Conservation (phyloP, 2,888 invertebrate species). For the Coleophora deauratella region DNA sequence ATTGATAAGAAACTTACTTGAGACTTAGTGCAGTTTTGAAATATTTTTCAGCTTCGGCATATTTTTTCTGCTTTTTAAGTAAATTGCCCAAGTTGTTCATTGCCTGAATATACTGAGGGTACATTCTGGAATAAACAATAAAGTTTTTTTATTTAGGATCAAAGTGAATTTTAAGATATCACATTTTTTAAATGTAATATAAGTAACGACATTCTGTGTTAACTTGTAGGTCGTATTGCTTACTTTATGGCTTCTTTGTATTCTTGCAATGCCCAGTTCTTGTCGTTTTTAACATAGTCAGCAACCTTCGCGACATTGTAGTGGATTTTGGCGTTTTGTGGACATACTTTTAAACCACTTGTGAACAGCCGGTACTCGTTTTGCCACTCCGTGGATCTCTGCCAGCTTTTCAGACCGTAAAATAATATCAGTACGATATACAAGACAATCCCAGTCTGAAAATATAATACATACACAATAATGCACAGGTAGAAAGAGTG, state of each 20-base stretch:
- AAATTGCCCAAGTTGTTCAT: constrained; percentile 96
- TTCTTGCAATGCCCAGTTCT: constrained; percentile 80
- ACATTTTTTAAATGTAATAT: not conserved
- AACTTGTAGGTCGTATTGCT: not conserved
- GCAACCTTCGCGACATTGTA: constrained; percentile 95
- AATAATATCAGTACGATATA: constrained; percentile 30
- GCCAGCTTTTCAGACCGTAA: constrained; percentile 60
- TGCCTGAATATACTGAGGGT: constrained; percentile 90
- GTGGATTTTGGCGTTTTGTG: constrained; percentile 93
- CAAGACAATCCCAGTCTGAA: constrained; percentile 27
- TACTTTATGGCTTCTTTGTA: constrained; percentile 86
- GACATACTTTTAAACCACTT: constrained; percentile 90
- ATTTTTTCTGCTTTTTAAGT: constrained; percentile 79
- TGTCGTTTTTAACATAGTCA: constrained; percentile 79
- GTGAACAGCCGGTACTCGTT: constrained; percentile 85
- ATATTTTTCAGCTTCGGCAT: constrained; percentile 81
- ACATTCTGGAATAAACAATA: constrained; percentile 63
- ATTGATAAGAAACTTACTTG: constrained; percentile 69
- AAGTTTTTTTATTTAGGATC: not conserved
- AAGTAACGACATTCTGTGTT: too few species aligned
- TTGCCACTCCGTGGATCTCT: constrained; percentile 86
- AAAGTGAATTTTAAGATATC: not conserved
- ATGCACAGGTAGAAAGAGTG: too few species aligned
- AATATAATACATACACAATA: constrained; percentile 10
- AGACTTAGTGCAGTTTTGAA: constrained; percentile 81